Evolutionary conservation across 2,888 invertebrate species (phyloP).

Genomic region (Biston betularia): DNA sequence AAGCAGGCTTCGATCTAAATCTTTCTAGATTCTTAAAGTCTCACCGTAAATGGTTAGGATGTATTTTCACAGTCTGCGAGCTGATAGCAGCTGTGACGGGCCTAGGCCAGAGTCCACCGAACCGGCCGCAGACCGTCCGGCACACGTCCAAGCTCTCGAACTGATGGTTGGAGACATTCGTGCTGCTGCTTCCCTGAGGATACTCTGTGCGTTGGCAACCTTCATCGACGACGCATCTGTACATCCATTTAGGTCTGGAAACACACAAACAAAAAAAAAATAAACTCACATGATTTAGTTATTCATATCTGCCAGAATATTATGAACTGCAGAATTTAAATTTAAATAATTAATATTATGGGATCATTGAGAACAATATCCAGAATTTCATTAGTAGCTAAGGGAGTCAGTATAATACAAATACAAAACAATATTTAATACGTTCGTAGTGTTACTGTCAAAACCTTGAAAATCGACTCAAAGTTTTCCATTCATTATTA

Average conservation of each 20-base stretch:
- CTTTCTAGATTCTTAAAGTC: neutral
- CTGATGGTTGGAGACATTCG: slow-evolving; percentile 54
- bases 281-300: no score
- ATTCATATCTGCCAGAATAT: no score
- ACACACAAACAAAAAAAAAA: neutral
- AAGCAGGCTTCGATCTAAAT: no score
- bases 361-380: no score
- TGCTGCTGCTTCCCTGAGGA: slow-evolving; percentile 58
- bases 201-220: slow-evolving; percentile 74
- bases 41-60: neutral
- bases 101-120: slow-evolving; percentile 90
- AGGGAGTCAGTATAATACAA: no score
- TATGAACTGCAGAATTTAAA: no score
- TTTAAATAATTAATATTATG: no score
- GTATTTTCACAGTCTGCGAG: slow-evolving; percentile 65
- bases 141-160: slow-evolving; percentile 87
- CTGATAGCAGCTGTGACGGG: slow-evolving; percentile 85
- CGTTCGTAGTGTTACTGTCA: no score
- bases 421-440: no score
- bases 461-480: no score
- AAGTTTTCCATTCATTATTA: no score
- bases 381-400: no score
- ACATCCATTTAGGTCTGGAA: slow-evolving; percentile 76
- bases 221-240: slow-evolving; percentile 68
- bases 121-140: slow-evolving; percentile 88